phyloP scores from a whole-genome alignment of 2,797 vertebrate species.

The Ctenochaetus hawaiiensis region DNA sequence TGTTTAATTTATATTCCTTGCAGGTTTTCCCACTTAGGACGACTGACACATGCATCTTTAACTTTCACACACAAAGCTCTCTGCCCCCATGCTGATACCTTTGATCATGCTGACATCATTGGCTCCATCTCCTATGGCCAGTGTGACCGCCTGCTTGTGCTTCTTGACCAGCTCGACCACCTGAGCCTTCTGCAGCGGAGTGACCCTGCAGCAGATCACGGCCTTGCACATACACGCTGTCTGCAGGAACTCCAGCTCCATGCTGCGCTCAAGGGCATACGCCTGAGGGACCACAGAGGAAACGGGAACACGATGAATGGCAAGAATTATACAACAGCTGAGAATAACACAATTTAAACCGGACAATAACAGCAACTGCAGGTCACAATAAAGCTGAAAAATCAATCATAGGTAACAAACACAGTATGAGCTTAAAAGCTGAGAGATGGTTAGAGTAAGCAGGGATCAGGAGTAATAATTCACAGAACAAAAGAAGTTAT shows the following conservation, averaged over 20 bases:
- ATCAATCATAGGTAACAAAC: background rate
- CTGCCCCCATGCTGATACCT: conserved; percentile 78
- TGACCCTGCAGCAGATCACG: conserved; percentile 96
- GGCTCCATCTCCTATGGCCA: conserved; percentile 94
- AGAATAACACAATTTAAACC: no score
- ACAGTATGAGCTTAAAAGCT: background rate
- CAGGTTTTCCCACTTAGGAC: background rate
- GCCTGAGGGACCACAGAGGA: conserved; percentile 80
- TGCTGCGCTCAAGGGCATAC: conserved; percentile 85
- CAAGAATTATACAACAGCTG: background rate
- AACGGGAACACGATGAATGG: background rate
- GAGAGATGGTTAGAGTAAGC: background rate
- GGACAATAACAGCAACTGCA: no score
- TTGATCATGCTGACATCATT: conserved; percentile 98
- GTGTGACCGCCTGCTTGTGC: conserved; percentile 91
- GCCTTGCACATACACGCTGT: conserved; percentile 92
- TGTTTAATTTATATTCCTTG: background rate
- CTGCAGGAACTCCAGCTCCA: conserved; percentile 90
- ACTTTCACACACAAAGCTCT: background rate
- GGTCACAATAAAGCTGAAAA: background rate
- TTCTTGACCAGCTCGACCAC: conserved; percentile 96
- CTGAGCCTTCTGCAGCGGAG: conserved; percentile 96
- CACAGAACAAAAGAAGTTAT: background rate
- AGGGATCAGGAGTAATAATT: background rate
- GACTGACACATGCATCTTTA: background rate